phyloP scores from a whole-genome alignment of 2,888 invertebrate species.

The Cataglyphis cursor region DNA sequence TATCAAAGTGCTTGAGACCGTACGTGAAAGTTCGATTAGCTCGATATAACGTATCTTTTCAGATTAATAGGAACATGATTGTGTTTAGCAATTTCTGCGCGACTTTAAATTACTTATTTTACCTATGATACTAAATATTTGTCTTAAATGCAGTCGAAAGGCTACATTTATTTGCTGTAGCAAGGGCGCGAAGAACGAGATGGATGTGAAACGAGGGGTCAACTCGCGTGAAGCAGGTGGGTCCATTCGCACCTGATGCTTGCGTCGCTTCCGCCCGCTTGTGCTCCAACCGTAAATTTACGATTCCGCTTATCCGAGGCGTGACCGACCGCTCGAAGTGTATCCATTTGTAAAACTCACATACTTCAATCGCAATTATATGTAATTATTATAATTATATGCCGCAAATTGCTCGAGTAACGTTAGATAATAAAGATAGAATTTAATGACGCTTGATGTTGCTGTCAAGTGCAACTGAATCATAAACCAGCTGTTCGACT shows the following conservation, averaged over 20 bases:
- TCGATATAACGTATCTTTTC: background rate
- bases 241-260: constrained; percentile 81
- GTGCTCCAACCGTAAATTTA: constrained; percentile 79
- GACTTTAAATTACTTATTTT: background rate
- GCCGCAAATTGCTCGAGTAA: constrained; percentile 30
- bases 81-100: background rate
- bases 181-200: constrained; percentile 9
- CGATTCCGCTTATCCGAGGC: constrained; percentile 71
- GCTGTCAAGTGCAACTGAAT: constrained; percentile 6
- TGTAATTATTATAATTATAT: constrained; percentile 53
- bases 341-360: constrained; percentile 60
- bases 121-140: background rate
- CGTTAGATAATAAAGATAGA: background rate
- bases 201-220: constrained; percentile 57
- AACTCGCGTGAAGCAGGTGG: constrained; percentile 77
- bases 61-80: background rate
- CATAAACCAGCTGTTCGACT: background rate
- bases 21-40: constrained; percentile 32
- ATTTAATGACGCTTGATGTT: constrained; percentile 18
- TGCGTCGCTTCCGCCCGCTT: constrained; percentile 78
- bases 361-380: constrained; percentile 61
- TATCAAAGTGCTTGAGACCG: constrained; percentile 10
- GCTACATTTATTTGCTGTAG: background rate
- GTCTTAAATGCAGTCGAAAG: background rate
- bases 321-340: constrained; percentile 65